These are phyloP conservation scores for Polyploca ridens DNA, from an alignment of 2,888 invertebrate species.

Conservation along the genomic window DNA sequence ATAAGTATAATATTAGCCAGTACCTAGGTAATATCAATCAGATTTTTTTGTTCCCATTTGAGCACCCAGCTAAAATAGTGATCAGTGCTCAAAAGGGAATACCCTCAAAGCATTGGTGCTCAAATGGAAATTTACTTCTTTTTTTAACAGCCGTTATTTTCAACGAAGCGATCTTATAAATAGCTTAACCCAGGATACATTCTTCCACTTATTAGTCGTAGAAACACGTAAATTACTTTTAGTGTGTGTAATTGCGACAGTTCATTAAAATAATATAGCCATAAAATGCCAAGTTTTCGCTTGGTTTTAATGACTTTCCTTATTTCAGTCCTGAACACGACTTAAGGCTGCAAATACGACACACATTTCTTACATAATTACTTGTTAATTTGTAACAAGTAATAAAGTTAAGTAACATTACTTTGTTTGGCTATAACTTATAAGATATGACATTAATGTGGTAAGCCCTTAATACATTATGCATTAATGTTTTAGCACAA, in stretches of 20 bases:
- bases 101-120: too few relatives aligned
- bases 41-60: too few relatives aligned
- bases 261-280: conserved; percentile 57
- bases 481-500: background rate
- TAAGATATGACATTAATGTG: background rate
- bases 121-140: too few relatives aligned
- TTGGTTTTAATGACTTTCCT: conserved; percentile 42
- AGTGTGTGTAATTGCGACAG: conserved; percentile 45
- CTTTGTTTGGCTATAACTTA: background rate
- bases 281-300: conserved; percentile 54
- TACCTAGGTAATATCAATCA: too few relatives aligned
- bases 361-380: background rate
- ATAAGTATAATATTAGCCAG: too few relatives aligned
- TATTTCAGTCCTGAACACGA: conserved; percentile 17
- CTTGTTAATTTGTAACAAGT: background rate
- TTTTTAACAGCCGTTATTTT: too few relatives aligned
- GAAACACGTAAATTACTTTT: background rate
- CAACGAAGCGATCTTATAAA: too few relatives aligned
- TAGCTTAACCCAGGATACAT: background rate
- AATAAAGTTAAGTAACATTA: background rate
- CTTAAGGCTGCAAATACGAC: conserved; percentile 13
- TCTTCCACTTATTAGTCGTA: background rate
- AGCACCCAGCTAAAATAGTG: too few relatives aligned
- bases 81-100: too few relatives aligned
- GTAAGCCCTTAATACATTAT: background rate